Percentiles rank a stretch among this genome's conserved stretches.
Conservation (phyloP, 2,888 invertebrate genomes). For the Euplagia quadripunctaria region DNA sequence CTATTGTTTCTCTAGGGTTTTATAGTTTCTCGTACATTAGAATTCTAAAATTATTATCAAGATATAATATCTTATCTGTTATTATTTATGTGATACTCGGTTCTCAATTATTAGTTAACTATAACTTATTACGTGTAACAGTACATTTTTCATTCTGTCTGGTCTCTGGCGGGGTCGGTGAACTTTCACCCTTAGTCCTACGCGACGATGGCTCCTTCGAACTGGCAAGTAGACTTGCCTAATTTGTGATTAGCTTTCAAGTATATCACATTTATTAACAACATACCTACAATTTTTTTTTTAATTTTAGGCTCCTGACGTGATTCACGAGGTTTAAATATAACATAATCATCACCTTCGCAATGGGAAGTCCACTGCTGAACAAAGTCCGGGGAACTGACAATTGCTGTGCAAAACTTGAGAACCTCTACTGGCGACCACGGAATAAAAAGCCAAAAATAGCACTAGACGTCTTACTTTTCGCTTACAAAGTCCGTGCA, state of each 20-base stretch:
- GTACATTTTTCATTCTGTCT: constrained; percentile 41
- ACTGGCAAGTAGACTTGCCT: constrained; percentile 21
- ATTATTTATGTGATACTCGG: neutral
- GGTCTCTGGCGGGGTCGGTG: constrained; percentile 45
- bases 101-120: constrained; percentile 22
- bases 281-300: too few relatives aligned
- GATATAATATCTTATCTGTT: neutral
- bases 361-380: neutral
- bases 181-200: constrained; percentile 53
- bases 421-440: too few relatives aligned
- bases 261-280: neutral
- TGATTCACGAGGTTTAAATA: too few relatives aligned
- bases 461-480: too few relatives aligned
- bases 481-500: too few relatives aligned
- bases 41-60: too few relatives aligned
- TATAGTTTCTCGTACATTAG: too few relatives aligned
- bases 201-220: constrained; percentile 40
- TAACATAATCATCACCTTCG: too few relatives aligned
- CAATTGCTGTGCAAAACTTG: neutral
- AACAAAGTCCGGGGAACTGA: neutral
- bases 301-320: too few relatives aligned
- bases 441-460: too few relatives aligned
- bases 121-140: constrained; percentile 31
- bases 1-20: too few relatives aligned
- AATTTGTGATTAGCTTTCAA: neutral